Evolutionary conservation across 2,113 vertebrate genomes (phyloP).

Genomic region (Pelmatolapia mariae): DNA sequence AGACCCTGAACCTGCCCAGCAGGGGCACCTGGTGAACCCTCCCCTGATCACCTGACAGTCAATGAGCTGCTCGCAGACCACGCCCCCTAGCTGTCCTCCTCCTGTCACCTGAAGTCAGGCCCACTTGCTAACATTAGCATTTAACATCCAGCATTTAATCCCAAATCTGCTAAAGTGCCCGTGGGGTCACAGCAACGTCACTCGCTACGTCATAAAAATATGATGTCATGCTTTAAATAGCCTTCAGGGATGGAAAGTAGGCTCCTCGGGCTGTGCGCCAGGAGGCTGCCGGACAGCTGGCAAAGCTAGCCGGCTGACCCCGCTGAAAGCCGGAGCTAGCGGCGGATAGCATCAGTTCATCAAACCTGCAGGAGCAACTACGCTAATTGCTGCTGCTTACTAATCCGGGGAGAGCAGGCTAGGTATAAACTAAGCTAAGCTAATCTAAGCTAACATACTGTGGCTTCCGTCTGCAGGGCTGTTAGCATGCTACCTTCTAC

Average conservation of each 20-base stretch:
- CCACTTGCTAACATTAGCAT: slow-evolving; percentile 28
- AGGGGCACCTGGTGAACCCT: not conserved
- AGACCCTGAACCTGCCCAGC: not conserved
- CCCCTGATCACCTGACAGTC: not conserved
- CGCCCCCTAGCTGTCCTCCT: not conserved
- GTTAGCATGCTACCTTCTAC: not conserved
- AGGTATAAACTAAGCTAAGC: not conserved
- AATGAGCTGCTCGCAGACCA: not conserved
- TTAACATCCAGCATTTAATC: not conserved
- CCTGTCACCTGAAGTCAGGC: not conserved
- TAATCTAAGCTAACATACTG: not conserved
- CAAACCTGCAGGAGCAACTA: not conserved
- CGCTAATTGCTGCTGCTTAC: not conserved
- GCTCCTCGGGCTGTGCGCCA: not conserved
- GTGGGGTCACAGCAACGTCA: not conserved
- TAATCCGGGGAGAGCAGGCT: not conserved
- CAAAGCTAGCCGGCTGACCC: not conserved
- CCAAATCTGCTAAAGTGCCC: not conserved
- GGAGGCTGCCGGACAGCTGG: not conserved
- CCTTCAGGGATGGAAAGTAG: not conserved
- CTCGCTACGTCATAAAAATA: accelerated
- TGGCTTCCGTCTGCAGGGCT: not conserved
- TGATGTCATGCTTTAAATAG: not conserved
- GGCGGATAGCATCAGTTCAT: not conserved
- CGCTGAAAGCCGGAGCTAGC: not conserved